phyloP scores from a whole-genome alignment of 2,797 vertebrate species.

The Argya squamiceps region DNA sequence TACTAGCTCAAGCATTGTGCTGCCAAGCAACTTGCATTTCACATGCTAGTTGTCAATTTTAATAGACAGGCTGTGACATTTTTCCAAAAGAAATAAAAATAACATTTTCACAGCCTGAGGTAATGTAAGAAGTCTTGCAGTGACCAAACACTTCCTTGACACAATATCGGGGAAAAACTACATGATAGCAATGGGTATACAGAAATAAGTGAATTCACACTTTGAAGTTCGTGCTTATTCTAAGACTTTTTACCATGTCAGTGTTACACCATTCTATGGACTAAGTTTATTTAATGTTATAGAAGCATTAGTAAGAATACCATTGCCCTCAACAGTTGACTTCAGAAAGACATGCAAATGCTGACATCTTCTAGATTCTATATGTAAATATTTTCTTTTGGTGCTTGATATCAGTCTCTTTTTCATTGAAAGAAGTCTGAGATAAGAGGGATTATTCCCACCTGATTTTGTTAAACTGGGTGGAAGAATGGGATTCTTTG shows the following conservation, averaged over 20 bases:
- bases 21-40: not conserved
- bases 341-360: not conserved
- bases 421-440: not conserved
- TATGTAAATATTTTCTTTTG: not conserved
- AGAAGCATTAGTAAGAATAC: not conserved
- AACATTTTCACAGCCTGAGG: slow-evolving; percentile 23
- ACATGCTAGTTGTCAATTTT: slow-evolving; percentile 44
- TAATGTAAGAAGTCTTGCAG: not conserved
- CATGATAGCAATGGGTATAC: not conserved
- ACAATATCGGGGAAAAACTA: not conserved
- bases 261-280: not conserved
- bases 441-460: not conserved
- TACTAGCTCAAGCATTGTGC: slow-evolving; percentile 19
- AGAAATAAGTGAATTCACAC: not conserved
- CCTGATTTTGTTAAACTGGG: not conserved
- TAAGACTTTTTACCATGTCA: not conserved
- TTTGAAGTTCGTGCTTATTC: not conserved
- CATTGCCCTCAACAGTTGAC: rapidly evolving
- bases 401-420: not conserved
- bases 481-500: not conserved
- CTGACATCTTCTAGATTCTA: not conserved
- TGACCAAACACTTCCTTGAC: not conserved
- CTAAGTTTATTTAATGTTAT: not conserved
- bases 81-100: slow-evolving; percentile 48
- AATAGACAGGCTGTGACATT: slow-evolving; percentile 26